Base-by-base conservation (phyloP, 2,113 vertebrate genomes). In the Myotis yumanensis region DNA sequence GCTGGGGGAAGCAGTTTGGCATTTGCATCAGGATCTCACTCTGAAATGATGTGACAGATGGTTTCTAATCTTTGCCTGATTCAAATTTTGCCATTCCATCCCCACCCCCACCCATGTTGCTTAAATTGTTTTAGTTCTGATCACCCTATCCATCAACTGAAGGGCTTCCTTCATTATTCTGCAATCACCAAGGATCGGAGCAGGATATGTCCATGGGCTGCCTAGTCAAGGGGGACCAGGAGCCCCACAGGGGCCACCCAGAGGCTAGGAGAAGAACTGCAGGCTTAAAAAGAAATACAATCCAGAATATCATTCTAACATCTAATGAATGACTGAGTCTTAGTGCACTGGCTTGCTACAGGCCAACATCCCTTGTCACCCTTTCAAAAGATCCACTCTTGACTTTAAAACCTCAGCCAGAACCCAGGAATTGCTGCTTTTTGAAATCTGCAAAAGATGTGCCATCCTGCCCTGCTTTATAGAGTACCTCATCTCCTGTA, bases 301-400 rank as follows among this genome's bases (percentile, higher is more conserved):
- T 11, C 28, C 82, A 77, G 52, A 87, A 71, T 25, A 52, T 2
- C 15, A 68, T 75, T 72, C 20, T 86, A 72, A 25, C 51, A 76
- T 40, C 72, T 85, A 16, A 73, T 23, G 14, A 84, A 20, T 4
- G 20, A 43, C 4, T 30, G 32, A 12, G 9, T 82, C 22, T 91
- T 72, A 76, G 17, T 51, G 57, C 51, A 69, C 1, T 57, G 76
- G 15, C 43, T 64, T 57, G 52, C 37, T 72, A 30, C 11, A 46
- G 51, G 46, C 43, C 2, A 2, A 18, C 51, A 77, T 91, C 62
- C 73, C 28, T 89, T 52, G 40, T 40, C 17, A 43, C 10, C 37
- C 54, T 92, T 86, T 62, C 62, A 86, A 86, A 96, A 92, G 52
- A 83, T 2, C 37, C 71, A 23, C 20, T 81, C 51, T 84, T 68